Evolutionary conservation across 2,888 invertebrate genomes (phyloP), one percentile per base, ranked within the genome.

Genomic region (Thecophora atra): DNA sequence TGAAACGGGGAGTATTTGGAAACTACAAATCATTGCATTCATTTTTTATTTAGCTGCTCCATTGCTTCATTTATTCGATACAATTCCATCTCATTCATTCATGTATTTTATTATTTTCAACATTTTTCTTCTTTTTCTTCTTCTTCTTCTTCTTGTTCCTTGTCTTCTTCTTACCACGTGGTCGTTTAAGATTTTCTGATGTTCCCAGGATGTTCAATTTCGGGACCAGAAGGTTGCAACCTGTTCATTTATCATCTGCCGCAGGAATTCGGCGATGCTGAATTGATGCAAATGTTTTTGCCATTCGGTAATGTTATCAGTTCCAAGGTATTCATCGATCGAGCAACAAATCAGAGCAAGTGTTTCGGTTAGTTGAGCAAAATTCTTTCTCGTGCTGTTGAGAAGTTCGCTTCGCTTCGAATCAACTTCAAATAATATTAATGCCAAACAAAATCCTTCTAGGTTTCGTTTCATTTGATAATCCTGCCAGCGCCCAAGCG

Each of bases 191-290:
- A 91, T 89, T 90, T 90, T 88, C 87, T 91, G 87, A 89, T 91
- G 89, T 90, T 91, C 88, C 90, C 91, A 95, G 96, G 96, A 88
- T 96, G 96, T 89, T 96, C 95, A 86, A 94, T 96, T 89, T 95
- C 95, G 87, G 99, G 99, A 87, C 99, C 99, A 81, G 99, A 99
- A 90, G 99, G 99, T 87, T 99, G 99, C 91, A 99, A 99, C 89
- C 92, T 99, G 83, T 99, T 99, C 92, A 99, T 99, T 89, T 99
- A 99, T 90, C 99, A 99, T 90, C 93, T 99, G 89, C 99, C 99
- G 80, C 99, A 99, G 89, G 99, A 99, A 90, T 99, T 99, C 87
- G 99, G 99, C 73, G 99, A 99, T 88, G 93, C 94, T 76, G 99
- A 99, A 89, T 92, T 99, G 86, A 98, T 98, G 93, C 98, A 99